Conservation (phyloP, 2,888 invertebrate genomes). For the Caenorhabditis imperialis region DNA sequence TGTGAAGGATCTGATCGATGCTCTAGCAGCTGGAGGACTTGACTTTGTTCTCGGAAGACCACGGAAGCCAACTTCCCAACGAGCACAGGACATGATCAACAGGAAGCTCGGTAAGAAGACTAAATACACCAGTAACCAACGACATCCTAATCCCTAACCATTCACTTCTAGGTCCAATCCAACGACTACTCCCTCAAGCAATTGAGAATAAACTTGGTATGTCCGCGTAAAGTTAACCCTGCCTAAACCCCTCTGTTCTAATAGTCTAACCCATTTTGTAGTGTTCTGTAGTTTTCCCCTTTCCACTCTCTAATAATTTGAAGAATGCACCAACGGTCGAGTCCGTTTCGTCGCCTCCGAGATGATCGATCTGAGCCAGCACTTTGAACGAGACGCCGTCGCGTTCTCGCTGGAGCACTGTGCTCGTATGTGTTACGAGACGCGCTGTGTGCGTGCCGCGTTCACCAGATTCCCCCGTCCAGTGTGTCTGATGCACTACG, state of each 20-base stretch:
- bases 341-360: conserved; percentile 68
- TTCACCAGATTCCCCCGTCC: conserved; percentile 77
- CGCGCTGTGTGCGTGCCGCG: conserved; percentile 70
- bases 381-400: conserved; percentile 73
- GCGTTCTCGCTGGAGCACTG: conserved; percentile 73
- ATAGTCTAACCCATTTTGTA: conserved; percentile 1
- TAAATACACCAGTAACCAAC: conserved; percentile 2
- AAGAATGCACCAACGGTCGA: conserved; percentile 64
- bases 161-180: conserved; percentile 49
- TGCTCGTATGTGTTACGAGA: conserved; percentile 72
- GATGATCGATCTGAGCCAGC: conserved; percentile 66
- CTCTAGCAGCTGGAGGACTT: conserved; percentile 65
- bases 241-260: conserved; percentile 12
- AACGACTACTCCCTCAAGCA: conserved; percentile 53
- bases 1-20: conserved; percentile 70
- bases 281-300: conserved; percentile 4
- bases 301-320: conserved; percentile 35
- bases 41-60: conserved; percentile 61
- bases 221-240: conserved; percentile 32
- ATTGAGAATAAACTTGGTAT: conserved; percentile 57
- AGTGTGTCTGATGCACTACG: conserved; percentile 73
- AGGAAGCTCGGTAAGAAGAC: conserved; percentile 49
- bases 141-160: background rate
- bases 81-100: conserved; percentile 59
- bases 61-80: conserved; percentile 48